Evolutionary conservation across 2,113 vertebrate species (phyloP).

Genomic region (Peucedramus taeniatus): DNA sequence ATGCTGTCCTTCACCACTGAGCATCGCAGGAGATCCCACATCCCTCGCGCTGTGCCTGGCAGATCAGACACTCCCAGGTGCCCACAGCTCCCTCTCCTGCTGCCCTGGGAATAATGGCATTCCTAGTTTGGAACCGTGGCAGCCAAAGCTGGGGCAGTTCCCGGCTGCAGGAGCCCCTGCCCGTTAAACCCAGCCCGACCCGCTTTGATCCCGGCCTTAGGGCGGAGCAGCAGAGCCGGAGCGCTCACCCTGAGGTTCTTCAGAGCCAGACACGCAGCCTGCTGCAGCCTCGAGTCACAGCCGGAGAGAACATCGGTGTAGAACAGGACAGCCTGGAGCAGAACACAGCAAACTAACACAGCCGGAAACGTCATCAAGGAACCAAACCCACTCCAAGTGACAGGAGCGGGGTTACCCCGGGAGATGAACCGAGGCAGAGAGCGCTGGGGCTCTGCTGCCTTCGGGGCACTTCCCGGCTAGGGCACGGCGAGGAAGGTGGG

Average conservation of each 20-base stretch:
- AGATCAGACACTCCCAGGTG: neutral
- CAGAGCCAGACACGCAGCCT: conserved; percentile 85
- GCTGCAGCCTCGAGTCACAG: conserved; percentile 71
- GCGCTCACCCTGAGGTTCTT: conserved; percentile 84
- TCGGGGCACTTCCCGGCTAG: accelerated
- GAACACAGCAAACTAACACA: accelerated
- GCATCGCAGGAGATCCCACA: accelerated
- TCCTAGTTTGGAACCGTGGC: accelerated
- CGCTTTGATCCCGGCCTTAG: neutral
- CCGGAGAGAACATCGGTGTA: conserved; percentile 78
- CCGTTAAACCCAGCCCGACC: accelerated
- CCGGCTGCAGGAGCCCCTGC: neutral
- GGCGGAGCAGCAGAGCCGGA: neutral
- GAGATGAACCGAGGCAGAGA: accelerated
- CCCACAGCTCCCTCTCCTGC: neutral
- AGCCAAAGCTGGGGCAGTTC: neutral
- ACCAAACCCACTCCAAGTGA: neutral
- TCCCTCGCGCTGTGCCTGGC: neutral
- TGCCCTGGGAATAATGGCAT: neutral
- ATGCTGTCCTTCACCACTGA: neutral
- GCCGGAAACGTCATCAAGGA: accelerated
- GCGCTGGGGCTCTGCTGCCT: neutral
- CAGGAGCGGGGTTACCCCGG: no score
- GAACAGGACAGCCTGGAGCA: conserved; percentile 79
- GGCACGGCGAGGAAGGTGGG: accelerated